These are phyloP conservation scores for Chelonus insularis DNA, from an alignment of 1,140 invertebrate genomes.

Conservation along the genomic window DNA sequence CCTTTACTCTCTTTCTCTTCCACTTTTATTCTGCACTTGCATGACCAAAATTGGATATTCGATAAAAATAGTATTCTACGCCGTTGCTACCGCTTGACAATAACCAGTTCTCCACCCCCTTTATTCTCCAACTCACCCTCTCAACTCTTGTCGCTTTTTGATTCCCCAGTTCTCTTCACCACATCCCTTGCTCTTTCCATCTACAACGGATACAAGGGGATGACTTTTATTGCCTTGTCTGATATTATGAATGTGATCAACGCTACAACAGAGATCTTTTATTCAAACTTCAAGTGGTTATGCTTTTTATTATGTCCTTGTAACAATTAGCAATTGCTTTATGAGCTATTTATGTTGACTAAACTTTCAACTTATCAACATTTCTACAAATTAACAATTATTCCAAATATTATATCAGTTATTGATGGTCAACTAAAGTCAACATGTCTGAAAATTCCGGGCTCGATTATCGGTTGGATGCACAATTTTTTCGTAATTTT, in stretches of 20 bases:
- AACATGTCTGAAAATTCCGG: too few species aligned
- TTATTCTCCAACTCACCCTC: slow-evolving; percentile 12
- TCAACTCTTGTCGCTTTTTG: slow-evolving; percentile 36
- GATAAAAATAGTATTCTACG: slow-evolving; percentile 30
- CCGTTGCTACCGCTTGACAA: slow-evolving; percentile 26
- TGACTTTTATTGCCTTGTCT: slow-evolving; percentile 42
- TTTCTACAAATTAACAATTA: too few species aligned
- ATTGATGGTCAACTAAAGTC: too few species aligned
- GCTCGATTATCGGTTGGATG: too few species aligned
- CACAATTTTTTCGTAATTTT: too few species aligned
- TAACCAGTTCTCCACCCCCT: slow-evolving; percentile 8
- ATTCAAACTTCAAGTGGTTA: slow-evolving; percentile 28
- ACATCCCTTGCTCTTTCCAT: slow-evolving; percentile 24
- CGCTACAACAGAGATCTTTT: slow-evolving; percentile 21
- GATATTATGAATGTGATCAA: slow-evolving; percentile 40
- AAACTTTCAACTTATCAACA: background rate
- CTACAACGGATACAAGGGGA: background rate
- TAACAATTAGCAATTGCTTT: background rate
- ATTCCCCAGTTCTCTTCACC: slow-evolving; percentile 31
- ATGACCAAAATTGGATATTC: slow-evolving; percentile 29
- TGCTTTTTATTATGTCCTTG: slow-evolving; percentile 25
- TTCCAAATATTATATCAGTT: too few species aligned
- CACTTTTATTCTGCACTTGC: background rate
- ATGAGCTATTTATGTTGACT: background rate
- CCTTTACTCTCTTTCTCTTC: background rate